Conservation (phyloP, 2,888 invertebrate genomes). For the Athripsodes cinereus region DNA sequence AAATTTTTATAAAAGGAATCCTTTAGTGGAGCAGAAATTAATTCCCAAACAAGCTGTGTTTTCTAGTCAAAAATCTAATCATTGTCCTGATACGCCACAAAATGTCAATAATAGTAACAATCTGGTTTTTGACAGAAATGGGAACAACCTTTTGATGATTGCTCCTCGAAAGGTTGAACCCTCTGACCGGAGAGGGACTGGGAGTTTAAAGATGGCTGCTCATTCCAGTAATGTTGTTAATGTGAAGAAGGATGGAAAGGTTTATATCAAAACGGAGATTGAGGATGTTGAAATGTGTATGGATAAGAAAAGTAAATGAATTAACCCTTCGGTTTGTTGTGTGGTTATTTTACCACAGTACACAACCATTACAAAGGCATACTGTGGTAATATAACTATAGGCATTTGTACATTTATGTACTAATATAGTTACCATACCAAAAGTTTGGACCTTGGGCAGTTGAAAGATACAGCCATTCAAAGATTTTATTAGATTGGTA, state of each 20-base stretch:
- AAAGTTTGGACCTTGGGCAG: too few relatives aligned
- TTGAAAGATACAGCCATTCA: too few relatives aligned
- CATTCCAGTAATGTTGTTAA: background rate
- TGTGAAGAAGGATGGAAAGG: constrained; percentile 17
- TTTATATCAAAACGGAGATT: constrained; percentile 22
- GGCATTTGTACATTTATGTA: too few relatives aligned
- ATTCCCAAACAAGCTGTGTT: background rate
- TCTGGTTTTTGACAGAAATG: constrained; percentile 55
- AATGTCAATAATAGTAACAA: constrained; percentile 32
- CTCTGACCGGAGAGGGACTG: background rate
- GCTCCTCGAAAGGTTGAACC: constrained; percentile 41
- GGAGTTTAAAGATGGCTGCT: background rate
- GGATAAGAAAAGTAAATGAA: background rate
- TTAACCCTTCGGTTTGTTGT: too few relatives aligned
- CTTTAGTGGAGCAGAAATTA: constrained; percentile 8
- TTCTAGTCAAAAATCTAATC: background rate
- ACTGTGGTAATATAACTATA: too few relatives aligned
- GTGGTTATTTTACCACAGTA: too few relatives aligned
- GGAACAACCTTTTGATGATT: constrained; percentile 63
- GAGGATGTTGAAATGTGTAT: constrained; percentile 12
- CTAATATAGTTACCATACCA: too few relatives aligned
- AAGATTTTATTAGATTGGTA: too few relatives aligned
- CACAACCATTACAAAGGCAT: too few relatives aligned
- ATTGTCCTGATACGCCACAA: too few relatives aligned
- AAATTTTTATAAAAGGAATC: constrained; percentile 5